Percentiles rank a stretch among this genome's conserved stretches.
phyloP scores from a whole-genome alignment of 2,797 vertebrate genomes.

The Chromis chromis region DNA sequence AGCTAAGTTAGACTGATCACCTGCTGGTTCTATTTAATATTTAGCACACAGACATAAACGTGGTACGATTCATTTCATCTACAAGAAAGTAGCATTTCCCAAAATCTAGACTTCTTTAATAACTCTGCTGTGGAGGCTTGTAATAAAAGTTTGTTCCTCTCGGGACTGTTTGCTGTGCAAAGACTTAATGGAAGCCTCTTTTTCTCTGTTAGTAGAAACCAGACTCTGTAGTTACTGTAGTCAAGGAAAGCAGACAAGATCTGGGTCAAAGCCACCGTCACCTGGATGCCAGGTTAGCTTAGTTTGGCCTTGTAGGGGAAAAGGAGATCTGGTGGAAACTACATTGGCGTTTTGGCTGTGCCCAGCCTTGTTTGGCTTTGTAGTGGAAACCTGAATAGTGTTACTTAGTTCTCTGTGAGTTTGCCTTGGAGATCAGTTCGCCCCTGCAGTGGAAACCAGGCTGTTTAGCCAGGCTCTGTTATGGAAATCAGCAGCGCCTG shows the following conservation, averaged over 20 bases:
- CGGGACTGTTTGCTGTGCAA: neutral
- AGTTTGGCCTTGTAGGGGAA: slow-evolving; percentile 13
- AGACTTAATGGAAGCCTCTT: neutral
- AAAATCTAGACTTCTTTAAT: neutral
- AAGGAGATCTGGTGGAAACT: slow-evolving; percentile 13
- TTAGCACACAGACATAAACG: neutral
- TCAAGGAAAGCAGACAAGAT: neutral
- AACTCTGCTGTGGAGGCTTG: too few species aligned
- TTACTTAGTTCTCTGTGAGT: slow-evolving; percentile 26
- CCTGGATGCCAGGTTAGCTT: neutral
- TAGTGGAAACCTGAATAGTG: slow-evolving; percentile 7
- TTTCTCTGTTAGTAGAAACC: neutral
- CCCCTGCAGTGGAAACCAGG: slow-evolving; percentile 3
- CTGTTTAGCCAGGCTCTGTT: neutral
- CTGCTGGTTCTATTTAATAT: too few species aligned
- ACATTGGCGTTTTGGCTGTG: neutral
- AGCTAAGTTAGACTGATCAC: neutral
- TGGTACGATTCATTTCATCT: neutral
- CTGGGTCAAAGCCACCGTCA: slow-evolving; percentile 1
- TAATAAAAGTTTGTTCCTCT: neutral
- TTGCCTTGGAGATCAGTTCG: slow-evolving; percentile 16
- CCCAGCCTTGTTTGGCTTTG: neutral
- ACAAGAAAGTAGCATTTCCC: neutral
- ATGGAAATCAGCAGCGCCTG: slow-evolving; percentile 6
- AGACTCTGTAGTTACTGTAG: neutral